A percentile compares a stretch with the other conserved stretches of the same genome.
Conservation (phyloP, 2,797 vertebrate genomes). For the Pampus argenteus region DNA sequence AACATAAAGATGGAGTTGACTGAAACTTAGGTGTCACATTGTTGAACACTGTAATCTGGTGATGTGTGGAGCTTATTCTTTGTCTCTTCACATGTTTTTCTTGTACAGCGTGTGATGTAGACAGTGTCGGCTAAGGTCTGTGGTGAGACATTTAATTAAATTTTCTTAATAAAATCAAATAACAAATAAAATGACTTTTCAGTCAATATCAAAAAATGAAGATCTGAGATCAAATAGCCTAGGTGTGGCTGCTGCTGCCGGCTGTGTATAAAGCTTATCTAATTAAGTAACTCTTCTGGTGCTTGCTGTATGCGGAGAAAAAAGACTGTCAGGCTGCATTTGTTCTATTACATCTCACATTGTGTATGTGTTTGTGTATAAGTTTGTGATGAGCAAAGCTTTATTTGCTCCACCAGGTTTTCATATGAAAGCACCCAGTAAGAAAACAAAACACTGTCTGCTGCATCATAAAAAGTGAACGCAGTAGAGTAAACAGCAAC, state of each 20-base stretch:
- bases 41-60: background rate
- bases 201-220: constrained; percentile 7
- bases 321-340: constrained; percentile 25
- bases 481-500: constrained; percentile 1
- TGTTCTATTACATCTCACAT: constrained; percentile 33
- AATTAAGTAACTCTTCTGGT: constrained; percentile 31
- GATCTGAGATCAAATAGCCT: constrained; percentile 17
- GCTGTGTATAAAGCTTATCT: constrained; percentile 37
- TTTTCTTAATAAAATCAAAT: constrained; percentile 5
- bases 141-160: constrained; percentile 3
- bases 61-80: background rate
- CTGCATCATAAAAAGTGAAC: background rate
- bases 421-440: background rate
- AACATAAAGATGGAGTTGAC: background rate
- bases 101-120: background rate
- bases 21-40: no score
- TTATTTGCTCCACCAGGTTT: constrained; percentile 13
- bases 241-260: constrained; percentile 16
- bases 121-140: background rate
- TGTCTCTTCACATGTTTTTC: background rate
- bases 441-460: constrained; percentile 22
- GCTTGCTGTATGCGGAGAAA: constrained; percentile 2
- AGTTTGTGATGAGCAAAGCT: background rate
- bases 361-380: background rate
- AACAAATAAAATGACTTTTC: background rate